Percentiles rank a stretch among this genome's conserved stretches.
These are phyloP conservation scores for Sebastes schlegelii DNA, from an alignment of 2,113 vertebrate species.

Conservation along the genomic window DNA sequence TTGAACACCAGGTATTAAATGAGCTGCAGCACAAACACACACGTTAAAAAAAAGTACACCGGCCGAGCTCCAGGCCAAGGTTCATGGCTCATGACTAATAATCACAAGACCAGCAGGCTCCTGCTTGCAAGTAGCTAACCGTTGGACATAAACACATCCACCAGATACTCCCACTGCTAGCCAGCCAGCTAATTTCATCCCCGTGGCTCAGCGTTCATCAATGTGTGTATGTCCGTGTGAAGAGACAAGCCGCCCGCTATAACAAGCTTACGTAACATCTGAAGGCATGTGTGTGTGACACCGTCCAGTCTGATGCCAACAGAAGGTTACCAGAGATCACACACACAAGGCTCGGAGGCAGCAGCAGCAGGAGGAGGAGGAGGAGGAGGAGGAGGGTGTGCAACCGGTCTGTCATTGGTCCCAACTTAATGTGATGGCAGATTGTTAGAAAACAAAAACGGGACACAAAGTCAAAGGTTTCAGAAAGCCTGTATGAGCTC, in stretches of 20 bases:
- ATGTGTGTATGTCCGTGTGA: constrained; percentile 4
- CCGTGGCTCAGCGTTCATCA: constrained; percentile 17
- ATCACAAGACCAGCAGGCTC: constrained; percentile 54
- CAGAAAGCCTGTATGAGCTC: not conserved
- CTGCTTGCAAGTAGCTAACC: constrained; percentile 1
- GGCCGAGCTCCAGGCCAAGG: constrained; percentile 25
- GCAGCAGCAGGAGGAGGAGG: not conserved
- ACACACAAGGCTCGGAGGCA: not conserved
- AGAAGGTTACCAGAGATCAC: constrained; percentile 32
- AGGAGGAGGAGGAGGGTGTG: constrained; percentile 7
- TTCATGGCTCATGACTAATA: constrained; percentile 38
- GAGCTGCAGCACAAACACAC: constrained; percentile 2
- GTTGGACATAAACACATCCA: constrained; percentile 36
- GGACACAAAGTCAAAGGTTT: not conserved
- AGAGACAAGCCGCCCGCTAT: not conserved
- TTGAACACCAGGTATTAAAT: constrained; percentile 41
- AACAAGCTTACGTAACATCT: constrained; percentile 44
- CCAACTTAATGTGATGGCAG: constrained; percentile 13
- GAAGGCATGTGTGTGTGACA: constrained; percentile 29
- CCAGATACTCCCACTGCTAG: not conserved
- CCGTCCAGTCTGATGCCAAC: constrained; percentile 18
- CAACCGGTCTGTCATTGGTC: not conserved
- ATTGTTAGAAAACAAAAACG: constrained; percentile 1
- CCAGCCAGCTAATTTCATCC: constrained; percentile 42
- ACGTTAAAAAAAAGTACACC: not conserved